These are phyloP conservation scores for Oreochromis mossambicus DNA, from an alignment of 2,797 vertebrate genomes.

Conservation along the genomic window DNA sequence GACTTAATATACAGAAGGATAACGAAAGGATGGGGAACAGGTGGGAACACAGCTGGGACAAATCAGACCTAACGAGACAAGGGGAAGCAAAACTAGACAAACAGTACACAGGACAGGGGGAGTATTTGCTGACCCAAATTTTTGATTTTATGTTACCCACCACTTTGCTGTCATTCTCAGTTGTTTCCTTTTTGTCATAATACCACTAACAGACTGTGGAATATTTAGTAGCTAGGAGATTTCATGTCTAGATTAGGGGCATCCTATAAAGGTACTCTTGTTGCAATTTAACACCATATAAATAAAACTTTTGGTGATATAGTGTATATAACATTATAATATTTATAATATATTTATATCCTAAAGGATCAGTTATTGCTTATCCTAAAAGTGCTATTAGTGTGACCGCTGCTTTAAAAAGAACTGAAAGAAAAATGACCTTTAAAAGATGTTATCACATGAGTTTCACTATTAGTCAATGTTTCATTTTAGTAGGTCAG, in stretches of 20 bases:
- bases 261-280: not conserved
- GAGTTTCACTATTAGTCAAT: not conserved
- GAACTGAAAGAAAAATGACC: not conserved
- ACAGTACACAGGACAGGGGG: not conserved
- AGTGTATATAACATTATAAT: no score
- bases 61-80: accelerated
- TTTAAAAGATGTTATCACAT: not conserved
- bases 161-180: not conserved
- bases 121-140: not conserved
- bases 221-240: not conserved
- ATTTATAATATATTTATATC: not conserved
- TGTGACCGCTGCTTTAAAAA: not conserved
- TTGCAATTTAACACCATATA: not conserved
- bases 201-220: not conserved
- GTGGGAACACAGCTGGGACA: accelerated
- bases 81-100: not conserved
- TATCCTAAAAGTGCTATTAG: not conserved
- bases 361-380: not conserved
- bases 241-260: not conserved
- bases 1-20: not conserved
- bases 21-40: not conserved
- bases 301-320: not conserved
- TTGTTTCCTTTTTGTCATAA: accelerated
- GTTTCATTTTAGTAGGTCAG: not conserved
- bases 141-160: not conserved